Conservation (phyloP, 2,113 vertebrate species). For the Charadrius vociferus region DNA sequence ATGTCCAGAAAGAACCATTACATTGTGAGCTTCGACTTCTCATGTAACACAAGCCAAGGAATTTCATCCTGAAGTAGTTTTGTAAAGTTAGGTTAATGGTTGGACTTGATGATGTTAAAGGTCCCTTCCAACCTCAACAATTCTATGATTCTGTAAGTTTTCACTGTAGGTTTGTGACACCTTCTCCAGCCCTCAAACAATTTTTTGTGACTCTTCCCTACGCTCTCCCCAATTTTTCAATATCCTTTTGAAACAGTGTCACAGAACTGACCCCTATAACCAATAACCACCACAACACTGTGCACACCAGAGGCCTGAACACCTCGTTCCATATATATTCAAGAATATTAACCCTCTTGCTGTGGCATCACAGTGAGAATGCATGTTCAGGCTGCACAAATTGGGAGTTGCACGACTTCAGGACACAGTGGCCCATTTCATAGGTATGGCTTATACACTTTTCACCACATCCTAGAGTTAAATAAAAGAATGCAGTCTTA, state of each 20-base stretch:
- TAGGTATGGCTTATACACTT: not conserved
- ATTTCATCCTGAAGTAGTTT: not conserved
- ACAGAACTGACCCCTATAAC: not conserved
- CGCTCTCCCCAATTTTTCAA: not conserved
- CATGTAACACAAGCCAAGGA: not conserved
- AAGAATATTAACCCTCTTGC: not conserved
- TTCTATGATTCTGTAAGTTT: too few relatives aligned
- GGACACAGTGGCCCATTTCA: not conserved
- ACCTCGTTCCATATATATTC: not conserved
- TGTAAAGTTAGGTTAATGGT: too few relatives aligned
- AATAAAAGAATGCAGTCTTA: not conserved
- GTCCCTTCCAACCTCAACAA: too few relatives aligned
- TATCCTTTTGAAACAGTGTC: not conserved
- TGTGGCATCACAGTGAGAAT: not conserved
- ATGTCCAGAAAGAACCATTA: not conserved
- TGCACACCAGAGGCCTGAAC: not conserved
- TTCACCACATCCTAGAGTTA: not conserved
- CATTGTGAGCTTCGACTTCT: rapidly evolving
- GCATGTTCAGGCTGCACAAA: not conserved
- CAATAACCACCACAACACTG: not conserved
- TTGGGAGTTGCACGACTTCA: not conserved
- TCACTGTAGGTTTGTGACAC: not conserved
- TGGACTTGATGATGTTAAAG: too few relatives aligned
- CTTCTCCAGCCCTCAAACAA: not conserved
- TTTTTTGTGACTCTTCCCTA: not conserved